Evolutionary conservation across 2,113 vertebrate genomes (phyloP).

Genomic region (Podiceps cristatus): DNA sequence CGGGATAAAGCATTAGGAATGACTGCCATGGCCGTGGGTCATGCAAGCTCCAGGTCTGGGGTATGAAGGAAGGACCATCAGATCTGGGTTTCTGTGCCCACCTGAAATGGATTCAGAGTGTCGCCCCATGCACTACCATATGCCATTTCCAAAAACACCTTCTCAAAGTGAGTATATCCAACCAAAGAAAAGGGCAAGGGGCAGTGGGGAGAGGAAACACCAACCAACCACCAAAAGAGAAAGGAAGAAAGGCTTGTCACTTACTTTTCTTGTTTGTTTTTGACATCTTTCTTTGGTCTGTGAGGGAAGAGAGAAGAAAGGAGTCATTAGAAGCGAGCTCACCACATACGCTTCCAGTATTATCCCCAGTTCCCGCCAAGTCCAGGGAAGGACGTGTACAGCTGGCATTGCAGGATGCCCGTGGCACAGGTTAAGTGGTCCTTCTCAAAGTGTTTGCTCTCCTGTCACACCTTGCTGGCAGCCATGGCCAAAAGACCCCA

Average conservation of each 20-base stretch:
- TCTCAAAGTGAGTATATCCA: constrained; percentile 25
- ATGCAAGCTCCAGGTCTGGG: constrained; percentile 51
- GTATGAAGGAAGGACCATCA: constrained; percentile 27
- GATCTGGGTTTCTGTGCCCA: constrained; percentile 50
- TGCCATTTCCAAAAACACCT: constrained; percentile 38
- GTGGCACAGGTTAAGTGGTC: not conserved
- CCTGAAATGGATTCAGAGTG: constrained; percentile 70
- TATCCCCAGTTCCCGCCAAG: not conserved
- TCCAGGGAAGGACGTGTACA: not conserved
- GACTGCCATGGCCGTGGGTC: constrained; percentile 41
- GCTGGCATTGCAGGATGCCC: not conserved
- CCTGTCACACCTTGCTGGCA: not conserved
- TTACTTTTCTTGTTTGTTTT: constrained; percentile 94
- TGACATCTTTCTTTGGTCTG: constrained; percentile 94
- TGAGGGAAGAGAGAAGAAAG: constrained; percentile 65
- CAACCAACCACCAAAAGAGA: constrained; percentile 55
- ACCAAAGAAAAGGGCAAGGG: constrained; percentile 36
- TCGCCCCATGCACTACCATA: constrained; percentile 18
- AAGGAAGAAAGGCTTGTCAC: constrained; percentile 71
- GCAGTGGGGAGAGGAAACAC: constrained; percentile 34
- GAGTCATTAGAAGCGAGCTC: constrained; percentile 44
- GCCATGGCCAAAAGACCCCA: not conserved
- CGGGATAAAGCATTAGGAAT: constrained; percentile 29
- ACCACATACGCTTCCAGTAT: not conserved
- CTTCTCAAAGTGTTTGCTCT: not conserved